These are phyloP conservation scores for Leucoraja ocellata DNA, from an alignment of 2,797 vertebrate species.

Conservation along the genomic window DNA sequence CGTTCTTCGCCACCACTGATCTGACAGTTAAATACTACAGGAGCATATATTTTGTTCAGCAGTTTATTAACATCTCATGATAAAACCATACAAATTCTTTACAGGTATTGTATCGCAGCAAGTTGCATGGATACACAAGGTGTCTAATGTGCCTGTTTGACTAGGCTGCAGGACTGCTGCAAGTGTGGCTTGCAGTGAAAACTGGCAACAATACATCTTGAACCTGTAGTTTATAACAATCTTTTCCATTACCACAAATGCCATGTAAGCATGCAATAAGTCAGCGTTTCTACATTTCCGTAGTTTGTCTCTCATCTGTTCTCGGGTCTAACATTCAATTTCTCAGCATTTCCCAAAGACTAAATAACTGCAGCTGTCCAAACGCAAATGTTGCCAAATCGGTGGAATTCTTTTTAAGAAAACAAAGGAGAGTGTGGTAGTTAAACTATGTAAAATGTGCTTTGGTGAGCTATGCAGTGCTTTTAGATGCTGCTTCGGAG, in stretches of 20 bases:
- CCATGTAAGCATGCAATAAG: constrained; percentile 57
- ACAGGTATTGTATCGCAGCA: constrained; percentile 19
- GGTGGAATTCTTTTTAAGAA: neutral
- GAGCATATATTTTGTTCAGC: constrained; percentile 14
- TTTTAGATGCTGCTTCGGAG: constrained; percentile 84
- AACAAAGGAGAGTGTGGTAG: constrained; percentile 16
- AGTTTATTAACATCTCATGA: constrained; percentile 37
- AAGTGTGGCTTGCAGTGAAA: constrained; percentile 12
- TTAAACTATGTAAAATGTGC: constrained; percentile 30
- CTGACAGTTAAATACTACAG: neutral
- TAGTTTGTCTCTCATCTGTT: constrained; percentile 16
- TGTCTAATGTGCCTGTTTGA: neutral
- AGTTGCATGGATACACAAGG: constrained; percentile 19
- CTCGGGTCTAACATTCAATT: constrained; percentile 3
- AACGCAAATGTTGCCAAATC: constrained; percentile 29
- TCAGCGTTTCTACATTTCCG: constrained; percentile 49
- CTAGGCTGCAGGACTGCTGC: constrained; percentile 10
- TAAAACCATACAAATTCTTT: constrained; percentile 36
- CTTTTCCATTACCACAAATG: constrained; percentile 41
- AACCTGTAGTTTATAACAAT: constrained; percentile 1
- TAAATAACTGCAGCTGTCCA: constrained; percentile 32
- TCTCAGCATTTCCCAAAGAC: neutral
- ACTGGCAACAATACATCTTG: constrained; percentile 7
- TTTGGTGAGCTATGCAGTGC: constrained; percentile 58
- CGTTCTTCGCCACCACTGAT: neutral